A percentile compares a stretch with the other conserved stretches of the same genome.
Evolutionary conservation across 2,888 invertebrate genomes (phyloP).

Genomic region (Apodemia hepburni): DNA sequence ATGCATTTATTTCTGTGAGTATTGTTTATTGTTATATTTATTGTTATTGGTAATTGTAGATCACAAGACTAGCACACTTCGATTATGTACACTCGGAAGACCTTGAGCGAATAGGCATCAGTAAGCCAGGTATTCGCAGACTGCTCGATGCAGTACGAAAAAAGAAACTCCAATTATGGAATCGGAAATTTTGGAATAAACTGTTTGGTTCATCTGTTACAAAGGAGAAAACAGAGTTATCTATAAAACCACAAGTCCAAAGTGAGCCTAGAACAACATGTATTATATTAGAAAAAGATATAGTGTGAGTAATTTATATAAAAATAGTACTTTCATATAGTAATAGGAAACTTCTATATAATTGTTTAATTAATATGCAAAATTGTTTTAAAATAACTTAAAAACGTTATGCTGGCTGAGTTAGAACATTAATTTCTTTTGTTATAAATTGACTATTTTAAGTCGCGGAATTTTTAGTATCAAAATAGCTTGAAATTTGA

Average conservation of each 20-base stretch:
- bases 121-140: conserved; percentile 94
- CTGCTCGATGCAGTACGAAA: conserved; percentile 96
- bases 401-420: no score
- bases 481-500: no score
- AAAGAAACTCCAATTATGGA: conserved; percentile 89
- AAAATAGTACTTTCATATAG: background rate
- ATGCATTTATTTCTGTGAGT: background rate
- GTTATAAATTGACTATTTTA: no score
- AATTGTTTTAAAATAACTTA: no score
- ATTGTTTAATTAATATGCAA: no score
- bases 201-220: conserved; percentile 80
- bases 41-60: conserved; percentile 66
- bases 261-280: conserved; percentile 82
- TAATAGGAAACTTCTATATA: no score
- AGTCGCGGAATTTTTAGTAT: no score
- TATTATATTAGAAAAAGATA: conserved; percentile 91
- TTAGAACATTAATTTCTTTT: no score
- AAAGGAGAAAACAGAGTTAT: conserved; percentile 72
- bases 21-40: conserved; percentile 8
- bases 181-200: conserved; percentile 90
- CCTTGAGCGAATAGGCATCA: conserved; percentile 95
- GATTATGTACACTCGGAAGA: conserved; percentile 98
- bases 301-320: conserved; percentile 70
- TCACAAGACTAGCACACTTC: conserved; percentile 96
- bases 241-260: conserved; percentile 52